A percentile compares a stretch with the other conserved stretches of the same genome.
Evolutionary conservation across 2,113 vertebrate species (phyloP).

Genomic region (Barnardius zonarius): DNA sequence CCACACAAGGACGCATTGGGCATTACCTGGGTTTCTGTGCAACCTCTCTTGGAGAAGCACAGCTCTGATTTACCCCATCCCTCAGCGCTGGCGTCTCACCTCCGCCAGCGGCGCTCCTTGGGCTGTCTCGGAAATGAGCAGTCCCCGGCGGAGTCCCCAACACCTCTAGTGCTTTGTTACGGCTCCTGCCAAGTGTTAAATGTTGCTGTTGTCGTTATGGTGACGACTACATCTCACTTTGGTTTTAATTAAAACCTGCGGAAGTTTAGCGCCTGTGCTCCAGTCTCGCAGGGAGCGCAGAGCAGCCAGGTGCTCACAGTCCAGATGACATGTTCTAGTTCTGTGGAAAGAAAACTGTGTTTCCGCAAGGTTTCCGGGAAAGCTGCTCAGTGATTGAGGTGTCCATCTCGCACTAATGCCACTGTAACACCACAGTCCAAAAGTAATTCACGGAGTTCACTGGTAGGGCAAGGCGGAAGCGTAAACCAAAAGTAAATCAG

Average conservation of each 20-base stretch:
- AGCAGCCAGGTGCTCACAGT: background rate
- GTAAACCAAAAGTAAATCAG: background rate
- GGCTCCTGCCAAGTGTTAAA: constrained; percentile 5
- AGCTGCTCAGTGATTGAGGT: background rate
- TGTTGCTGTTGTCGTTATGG: background rate
- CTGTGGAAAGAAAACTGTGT: background rate
- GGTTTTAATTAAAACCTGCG: constrained; percentile 20
- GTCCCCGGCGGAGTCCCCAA: background rate
- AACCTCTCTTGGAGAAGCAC: background rate
- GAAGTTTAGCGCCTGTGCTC: background rate
- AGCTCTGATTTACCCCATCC: background rate
- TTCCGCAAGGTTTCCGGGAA: background rate
- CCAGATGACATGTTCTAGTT: background rate
- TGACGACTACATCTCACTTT: background rate
- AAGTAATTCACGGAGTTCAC: background rate
- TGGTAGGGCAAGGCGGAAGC: background rate
- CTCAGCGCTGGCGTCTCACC: fast-evolving
- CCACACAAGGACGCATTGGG: background rate
- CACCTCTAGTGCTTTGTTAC: constrained; percentile 21
- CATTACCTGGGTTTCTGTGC: background rate
- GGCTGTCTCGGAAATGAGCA: constrained; percentile 17
- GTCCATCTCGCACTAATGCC: background rate
- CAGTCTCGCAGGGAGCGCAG: background rate
- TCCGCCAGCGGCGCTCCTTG: background rate
- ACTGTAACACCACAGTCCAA: background rate